Base-by-base conservation (phyloP, 2,888 invertebrate genomes). In the Leptopterna dolabrata region DNA sequence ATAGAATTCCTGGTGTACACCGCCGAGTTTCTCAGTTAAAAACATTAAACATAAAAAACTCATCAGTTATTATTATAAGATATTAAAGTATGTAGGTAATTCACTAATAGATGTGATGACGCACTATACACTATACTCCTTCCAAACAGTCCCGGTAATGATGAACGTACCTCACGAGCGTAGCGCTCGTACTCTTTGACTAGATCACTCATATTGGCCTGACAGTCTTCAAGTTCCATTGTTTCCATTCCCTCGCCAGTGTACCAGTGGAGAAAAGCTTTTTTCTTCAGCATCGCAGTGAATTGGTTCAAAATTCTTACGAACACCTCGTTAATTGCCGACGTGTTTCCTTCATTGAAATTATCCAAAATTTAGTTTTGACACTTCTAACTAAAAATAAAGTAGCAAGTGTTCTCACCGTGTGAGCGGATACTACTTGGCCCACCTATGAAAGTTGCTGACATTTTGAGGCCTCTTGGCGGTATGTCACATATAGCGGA, bases 191-290 rank as follows among this genome's bases (percentile, higher is more conserved):
- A 88, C 30, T 89, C 88, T 27, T 87, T 27, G n/a, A 86, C 82
- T 9, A 89, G 88, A 14, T 89, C 88, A 1, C 24, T 16, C 24
- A 88, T 82, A 30, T 88, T 88, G 14, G 73, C 63, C 45, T 88
- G 81, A 11, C 87, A 86, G 27, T 88, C 87, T 2, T 78, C 83
- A 30, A 89, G 86, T 36, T 89, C 89, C n/a, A 27, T 51, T 11
- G 41, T 41, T 84, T 89, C 89, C 89, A 88, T 88, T 4, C 89
- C 89, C 76, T 89, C 89, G 3, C 87, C 87, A 13, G 87, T 87
- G 71, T 88, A 89, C 89, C 89, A 89, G 84, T 89, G 89, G 4
- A 89, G 27, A 76, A 88, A 89, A 6, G 89, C 88, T 86, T 89
- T 89, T 83, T 83, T 88, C 55, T 85, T 87, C n/a, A 88, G 29